These are phyloP conservation scores for Maniola jurtina DNA, from an alignment of 1,140 invertebrate species.

Conservation along the genomic window DNA sequence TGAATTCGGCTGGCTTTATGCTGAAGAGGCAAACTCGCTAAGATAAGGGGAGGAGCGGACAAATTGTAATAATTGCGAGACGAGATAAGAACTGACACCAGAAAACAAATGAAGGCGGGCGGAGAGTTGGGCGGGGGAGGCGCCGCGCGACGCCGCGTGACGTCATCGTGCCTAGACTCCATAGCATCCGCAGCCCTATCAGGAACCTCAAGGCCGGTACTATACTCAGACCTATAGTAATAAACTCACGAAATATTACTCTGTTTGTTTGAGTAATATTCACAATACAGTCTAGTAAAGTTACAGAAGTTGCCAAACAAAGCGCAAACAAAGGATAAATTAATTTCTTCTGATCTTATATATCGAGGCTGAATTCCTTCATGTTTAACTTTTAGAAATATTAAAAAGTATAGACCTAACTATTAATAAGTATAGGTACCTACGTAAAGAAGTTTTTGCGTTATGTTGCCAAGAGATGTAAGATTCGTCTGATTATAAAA, in stretches of 20 bases:
- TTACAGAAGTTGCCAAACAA: not conserved
- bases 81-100: slow-evolving; percentile 76
- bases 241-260: slow-evolving; percentile 37
- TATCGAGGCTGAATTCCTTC: too few species aligned
- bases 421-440: too few species aligned
- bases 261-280: slow-evolving; percentile 28
- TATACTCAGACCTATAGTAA: slow-evolving; percentile 33
- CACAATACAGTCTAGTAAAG: too few species aligned
- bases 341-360: too few species aligned
- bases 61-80: slow-evolving; percentile 78
- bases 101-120: slow-evolving; percentile 75
- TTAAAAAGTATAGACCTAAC: too few species aligned
- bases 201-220: slow-evolving; percentile 26
- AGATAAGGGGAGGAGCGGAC: slow-evolving; percentile 77
- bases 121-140: slow-evolving; percentile 40
- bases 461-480: too few species aligned
- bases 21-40: slow-evolving; percentile 70
- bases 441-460: too few species aligned
- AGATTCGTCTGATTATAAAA: too few species aligned
- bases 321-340: not conserved
- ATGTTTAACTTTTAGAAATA: too few species aligned
- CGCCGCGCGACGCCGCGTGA: slow-evolving; percentile 41
- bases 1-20: slow-evolving; percentile 70
- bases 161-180: slow-evolving; percentile 45
- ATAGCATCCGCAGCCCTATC: slow-evolving; percentile 36